phyloP scores from a whole-genome alignment of 2,797 vertebrate species.

The Rallus crepitans region DNA sequence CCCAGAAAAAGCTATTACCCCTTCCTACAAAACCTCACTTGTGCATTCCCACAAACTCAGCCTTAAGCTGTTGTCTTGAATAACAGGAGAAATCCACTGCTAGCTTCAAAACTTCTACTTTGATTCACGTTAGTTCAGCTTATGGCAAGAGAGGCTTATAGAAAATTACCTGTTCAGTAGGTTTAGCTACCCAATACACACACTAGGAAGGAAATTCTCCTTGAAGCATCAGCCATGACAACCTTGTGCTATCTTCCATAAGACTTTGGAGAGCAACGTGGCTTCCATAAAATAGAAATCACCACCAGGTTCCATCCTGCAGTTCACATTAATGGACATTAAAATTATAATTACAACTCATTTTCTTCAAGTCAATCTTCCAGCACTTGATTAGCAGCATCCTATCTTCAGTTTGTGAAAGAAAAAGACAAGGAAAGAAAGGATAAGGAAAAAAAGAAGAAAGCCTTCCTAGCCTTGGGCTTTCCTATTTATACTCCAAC shows the following conservation, averaged over 20 bases:
- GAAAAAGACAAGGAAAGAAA: background rate
- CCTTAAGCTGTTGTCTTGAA: background rate
- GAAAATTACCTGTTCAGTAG: background rate
- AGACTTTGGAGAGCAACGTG: background rate
- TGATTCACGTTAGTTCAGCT: background rate
- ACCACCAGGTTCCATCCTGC: background rate
- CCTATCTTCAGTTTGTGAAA: background rate
- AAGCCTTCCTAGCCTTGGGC: accelerated
- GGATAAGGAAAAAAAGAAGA: background rate
- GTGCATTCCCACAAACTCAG: background rate
- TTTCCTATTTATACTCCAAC: background rate
- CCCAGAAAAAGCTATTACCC: background rate
- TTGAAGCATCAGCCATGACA: background rate
- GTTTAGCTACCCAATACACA: background rate
- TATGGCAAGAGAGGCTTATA: background rate
- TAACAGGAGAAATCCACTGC: background rate
- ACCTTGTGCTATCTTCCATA: background rate
- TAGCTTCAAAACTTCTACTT: background rate
- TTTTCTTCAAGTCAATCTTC: background rate
- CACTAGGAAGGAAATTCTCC: background rate
- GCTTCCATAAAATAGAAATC: background rate
- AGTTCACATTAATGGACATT: background rate
- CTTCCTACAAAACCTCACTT: background rate
- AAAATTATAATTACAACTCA: background rate
- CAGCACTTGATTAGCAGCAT: background rate